Conservation (phyloP, 2,113 vertebrate genomes). For the Zosterops japonicus region DNA sequence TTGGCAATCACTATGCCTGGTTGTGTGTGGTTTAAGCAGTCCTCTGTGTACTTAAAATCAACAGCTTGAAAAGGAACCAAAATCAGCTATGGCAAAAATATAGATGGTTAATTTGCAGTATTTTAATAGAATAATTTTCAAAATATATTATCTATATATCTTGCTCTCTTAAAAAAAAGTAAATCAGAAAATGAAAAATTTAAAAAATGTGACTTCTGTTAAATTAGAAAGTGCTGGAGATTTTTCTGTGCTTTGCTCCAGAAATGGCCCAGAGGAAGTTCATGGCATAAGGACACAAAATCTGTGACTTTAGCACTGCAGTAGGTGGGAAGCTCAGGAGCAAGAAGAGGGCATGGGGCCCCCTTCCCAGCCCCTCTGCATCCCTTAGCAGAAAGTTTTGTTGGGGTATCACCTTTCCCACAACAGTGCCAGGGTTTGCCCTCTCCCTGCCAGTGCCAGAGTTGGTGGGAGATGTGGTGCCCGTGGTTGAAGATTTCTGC, state of each 20-base stretch:
- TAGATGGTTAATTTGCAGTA: not conserved
- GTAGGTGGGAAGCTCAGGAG: not conserved
- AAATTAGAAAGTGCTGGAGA: not conserved
- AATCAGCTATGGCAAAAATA: not conserved
- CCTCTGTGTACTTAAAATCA: not conserved
- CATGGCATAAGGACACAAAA: not conserved
- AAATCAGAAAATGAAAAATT: not conserved
- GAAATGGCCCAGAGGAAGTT: not conserved
- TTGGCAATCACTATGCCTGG: not conserved
- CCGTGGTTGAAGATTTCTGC: not conserved
- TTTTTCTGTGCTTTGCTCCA: not conserved
- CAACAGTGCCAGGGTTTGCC: not conserved
- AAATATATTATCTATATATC: not conserved
- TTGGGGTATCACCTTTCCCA: not conserved
- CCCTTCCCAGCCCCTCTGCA: not conserved
- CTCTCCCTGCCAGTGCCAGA: not conserved
- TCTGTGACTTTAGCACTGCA: not conserved
- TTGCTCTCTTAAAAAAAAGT: not conserved
- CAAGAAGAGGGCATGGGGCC: not conserved
- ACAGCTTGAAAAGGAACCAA: not conserved
- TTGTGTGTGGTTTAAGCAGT: not conserved
- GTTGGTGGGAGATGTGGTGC: not conserved
- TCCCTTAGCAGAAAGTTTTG: not conserved
- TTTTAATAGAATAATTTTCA: not conserved
- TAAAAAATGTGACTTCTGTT: fast-evolving